These are phyloP conservation scores for Amblyopsis rosae DNA, from an alignment of 2,113 vertebrate genomes.

Conservation along the genomic window DNA sequence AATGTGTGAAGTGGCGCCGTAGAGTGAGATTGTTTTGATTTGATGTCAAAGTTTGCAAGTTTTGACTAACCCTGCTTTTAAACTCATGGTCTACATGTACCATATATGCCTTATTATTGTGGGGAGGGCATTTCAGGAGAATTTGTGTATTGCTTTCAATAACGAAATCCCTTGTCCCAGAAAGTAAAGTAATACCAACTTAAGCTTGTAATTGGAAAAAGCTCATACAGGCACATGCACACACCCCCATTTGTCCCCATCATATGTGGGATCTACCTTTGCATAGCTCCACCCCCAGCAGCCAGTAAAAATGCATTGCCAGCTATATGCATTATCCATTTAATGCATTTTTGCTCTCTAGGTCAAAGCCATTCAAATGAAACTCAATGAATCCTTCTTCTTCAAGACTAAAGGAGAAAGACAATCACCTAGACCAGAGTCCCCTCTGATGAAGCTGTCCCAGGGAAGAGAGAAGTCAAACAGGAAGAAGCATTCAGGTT, in stretches of 20 bases:
- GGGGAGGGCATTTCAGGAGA: too few species aligned
- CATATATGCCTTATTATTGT: too few species aligned
- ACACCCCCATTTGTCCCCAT: too few species aligned
- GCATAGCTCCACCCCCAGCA: not conserved
- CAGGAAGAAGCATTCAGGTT: slow-evolving; percentile 36
- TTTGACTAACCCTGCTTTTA: too few species aligned
- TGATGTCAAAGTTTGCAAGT: too few species aligned
- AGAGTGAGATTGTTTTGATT: too few species aligned
- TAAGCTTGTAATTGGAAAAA: not conserved
- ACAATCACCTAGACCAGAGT: slow-evolving; percentile 54
- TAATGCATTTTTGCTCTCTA: slow-evolving; percentile 15
- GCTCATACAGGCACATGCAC: not conserved
- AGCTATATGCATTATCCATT: not conserved
- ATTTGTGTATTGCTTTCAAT: too few species aligned
- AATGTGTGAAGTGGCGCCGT: too few species aligned
- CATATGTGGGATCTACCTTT: too few species aligned
- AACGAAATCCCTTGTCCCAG: too few species aligned
- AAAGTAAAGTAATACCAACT: not conserved
- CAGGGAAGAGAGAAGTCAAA: slow-evolving; percentile 42
- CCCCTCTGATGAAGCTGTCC: slow-evolving; percentile 71
- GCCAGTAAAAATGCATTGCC: not conserved
- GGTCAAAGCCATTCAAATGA: slow-evolving; percentile 72
- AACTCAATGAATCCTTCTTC: slow-evolving; percentile 78
- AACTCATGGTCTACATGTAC: too few species aligned
- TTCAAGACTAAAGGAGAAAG: slow-evolving; percentile 75